A percentile compares a stretch with the other conserved stretches of the same genome.
These are phyloP conservation scores for Aphyosemion australe DNA, from an alignment of 2,113 vertebrate species.

Conservation along the genomic window DNA sequence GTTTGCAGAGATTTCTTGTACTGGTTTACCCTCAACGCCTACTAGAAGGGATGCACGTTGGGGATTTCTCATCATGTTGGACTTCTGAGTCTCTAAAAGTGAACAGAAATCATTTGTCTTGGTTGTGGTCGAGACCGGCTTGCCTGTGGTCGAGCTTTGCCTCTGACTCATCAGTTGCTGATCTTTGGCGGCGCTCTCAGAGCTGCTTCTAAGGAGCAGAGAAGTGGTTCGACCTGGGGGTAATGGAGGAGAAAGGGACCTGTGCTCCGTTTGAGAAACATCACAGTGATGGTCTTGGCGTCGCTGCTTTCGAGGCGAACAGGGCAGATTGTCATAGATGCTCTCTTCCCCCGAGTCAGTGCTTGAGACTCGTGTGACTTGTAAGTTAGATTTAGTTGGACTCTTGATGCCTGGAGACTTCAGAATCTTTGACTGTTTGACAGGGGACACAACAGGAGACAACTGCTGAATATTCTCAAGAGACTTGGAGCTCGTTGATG, in stretches of 20 bases:
- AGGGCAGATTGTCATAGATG: slow-evolving; percentile 69
- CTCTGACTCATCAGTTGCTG: slow-evolving; percentile 50
- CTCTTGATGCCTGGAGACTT: slow-evolving; percentile 74
- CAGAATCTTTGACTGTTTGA: slow-evolving; percentile 77
- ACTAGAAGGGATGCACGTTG: slow-evolving; percentile 47
- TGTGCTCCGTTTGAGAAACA: slow-evolving; percentile 44
- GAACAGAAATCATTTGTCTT: slow-evolving; percentile 57
- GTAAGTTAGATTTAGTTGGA: slow-evolving; percentile 58
- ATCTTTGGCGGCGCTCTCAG: slow-evolving; percentile 56
- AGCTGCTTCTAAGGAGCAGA: slow-evolving; percentile 76
- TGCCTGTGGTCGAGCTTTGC: slow-evolving; percentile 51
- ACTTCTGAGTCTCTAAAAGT: slow-evolving; percentile 67
- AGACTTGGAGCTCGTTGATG: slow-evolving; percentile 57
- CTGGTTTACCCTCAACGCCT: slow-evolving; percentile 54
- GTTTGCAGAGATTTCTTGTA: slow-evolving; percentile 70
- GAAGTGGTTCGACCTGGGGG: slow-evolving; percentile 84
- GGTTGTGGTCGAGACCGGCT: slow-evolving; percentile 16
- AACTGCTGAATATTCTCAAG: slow-evolving; percentile 71
- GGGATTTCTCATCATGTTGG: slow-evolving; percentile 56
- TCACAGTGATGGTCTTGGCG: slow-evolving; percentile 66
- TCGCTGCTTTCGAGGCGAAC: slow-evolving; percentile 72
- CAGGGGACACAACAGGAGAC: slow-evolving; percentile 73
- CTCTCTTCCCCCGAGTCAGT: slow-evolving; percentile 64
- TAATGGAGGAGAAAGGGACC: slow-evolving; percentile 74
- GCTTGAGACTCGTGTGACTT: slow-evolving; percentile 60